Base-by-base conservation (phyloP, 2,797 vertebrate genomes). In the Enteromius paludinosus region DNA sequence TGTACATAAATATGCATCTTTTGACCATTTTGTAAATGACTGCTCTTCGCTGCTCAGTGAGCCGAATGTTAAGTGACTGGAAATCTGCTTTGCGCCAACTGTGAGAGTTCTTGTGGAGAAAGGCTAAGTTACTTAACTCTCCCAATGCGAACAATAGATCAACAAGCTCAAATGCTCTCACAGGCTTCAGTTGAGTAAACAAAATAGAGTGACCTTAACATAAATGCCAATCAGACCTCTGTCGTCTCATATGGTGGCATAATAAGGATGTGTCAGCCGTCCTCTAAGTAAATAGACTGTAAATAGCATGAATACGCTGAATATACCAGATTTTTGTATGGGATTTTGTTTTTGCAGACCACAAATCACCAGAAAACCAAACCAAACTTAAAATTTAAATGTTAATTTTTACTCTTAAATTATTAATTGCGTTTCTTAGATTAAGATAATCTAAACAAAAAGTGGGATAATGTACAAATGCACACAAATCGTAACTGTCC, bases 201-300 rank as follows among this genome's bases (percentile, higher is more conserved):
- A 72, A 83, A 81, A 83, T 54, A 61, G 71, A 87, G 45, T 77
- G 76, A 83, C 83, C 86, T 87, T 84, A 83, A 41, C 43, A 71
- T 78, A 83, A 85, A 87, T 83, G 81, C 62, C 81, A 87, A 78
- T 78, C 35, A 72, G 74, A 65, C 59, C 61, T 65, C 33, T 71
- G 66, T 78, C 78, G 23, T 66, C 79, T 79, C 43, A 70, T 73
- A 75, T 35, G 25, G 68, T 3, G 10, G 38, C 17, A 47, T 54
- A 64, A 30, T 56, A 14, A 25, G 61, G 20, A 82, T 17, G 59
- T 33, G 62, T 35, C 38, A 84, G 65, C 76, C n/a, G 15, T 65
- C 52, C 45, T 43, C 30, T 73, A 54, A 35, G 25, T 25, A 76
- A 49, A 38, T 33, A 45, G 33, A 65, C 20, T 64, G 66, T 82